These are phyloP conservation scores for Anguilla japonica DNA, from an alignment of 2,113 vertebrate genomes.

Conservation along the genomic window DNA sequence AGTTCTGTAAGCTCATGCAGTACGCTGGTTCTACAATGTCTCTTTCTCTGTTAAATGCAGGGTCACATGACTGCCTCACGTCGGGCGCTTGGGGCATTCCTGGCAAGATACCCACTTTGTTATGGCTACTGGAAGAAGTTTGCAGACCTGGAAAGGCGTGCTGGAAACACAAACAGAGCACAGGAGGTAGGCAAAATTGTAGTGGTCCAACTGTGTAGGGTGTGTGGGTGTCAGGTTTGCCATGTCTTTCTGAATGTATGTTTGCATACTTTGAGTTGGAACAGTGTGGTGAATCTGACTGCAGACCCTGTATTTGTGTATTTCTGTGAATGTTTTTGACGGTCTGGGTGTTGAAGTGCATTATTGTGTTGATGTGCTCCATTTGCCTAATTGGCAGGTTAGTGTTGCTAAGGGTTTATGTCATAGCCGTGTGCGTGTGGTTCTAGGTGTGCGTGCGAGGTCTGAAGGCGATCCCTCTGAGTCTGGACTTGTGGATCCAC, in stretches of 20 bases:
- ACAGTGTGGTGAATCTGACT: background rate
- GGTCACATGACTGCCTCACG: constrained; percentile 69
- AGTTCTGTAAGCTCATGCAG: background rate
- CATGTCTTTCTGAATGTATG: background rate
- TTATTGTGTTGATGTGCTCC: background rate
- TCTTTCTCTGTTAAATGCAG: constrained; percentile 47
- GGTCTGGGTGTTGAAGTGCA: too few relatives aligned
- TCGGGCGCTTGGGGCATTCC: constrained; percentile 73
- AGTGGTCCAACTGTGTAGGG: background rate
- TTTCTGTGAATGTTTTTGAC: too few relatives aligned
- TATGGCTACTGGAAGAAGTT: constrained; percentile 89
- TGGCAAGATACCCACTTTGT: constrained; percentile 77
- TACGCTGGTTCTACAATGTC: background rate
- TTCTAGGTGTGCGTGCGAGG: constrained; percentile 75
- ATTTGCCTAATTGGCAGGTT: background rate
- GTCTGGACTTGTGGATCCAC: constrained; percentile 83
- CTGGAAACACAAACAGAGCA: constrained; percentile 60
- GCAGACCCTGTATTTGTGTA: background rate
- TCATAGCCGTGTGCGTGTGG: background rate
- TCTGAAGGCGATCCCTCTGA: constrained; percentile 76
- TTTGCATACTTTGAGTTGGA: background rate
- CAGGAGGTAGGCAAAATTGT: constrained; percentile 68
- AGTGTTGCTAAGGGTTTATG: background rate
- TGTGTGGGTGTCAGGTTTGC: background rate
- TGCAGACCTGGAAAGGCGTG: constrained; percentile 76